A percentile compares a stretch with the other conserved stretches of the same genome.
Evolutionary conservation across 2,888 invertebrate species (phyloP).

Genomic region (Tinea trinotella): DNA sequence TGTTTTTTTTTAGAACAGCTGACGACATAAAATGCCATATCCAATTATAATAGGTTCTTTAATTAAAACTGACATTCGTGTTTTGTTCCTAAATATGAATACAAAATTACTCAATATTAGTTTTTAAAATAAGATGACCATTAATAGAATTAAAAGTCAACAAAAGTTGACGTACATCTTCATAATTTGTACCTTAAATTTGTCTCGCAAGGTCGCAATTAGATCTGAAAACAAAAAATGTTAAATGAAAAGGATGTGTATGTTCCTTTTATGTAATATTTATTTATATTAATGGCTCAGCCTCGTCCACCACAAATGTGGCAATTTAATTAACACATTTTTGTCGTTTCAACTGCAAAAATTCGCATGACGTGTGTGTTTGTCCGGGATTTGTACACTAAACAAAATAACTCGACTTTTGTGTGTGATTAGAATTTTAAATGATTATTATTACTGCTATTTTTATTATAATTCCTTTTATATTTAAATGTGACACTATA

Average conservation of each 20-base stretch:
- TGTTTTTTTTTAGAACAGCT: too few relatives aligned
- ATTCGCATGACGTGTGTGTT: not conserved
- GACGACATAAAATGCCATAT: too few relatives aligned
- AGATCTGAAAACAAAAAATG: not conserved
- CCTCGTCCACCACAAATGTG: slow-evolving; percentile 22
- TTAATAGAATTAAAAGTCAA: not conserved
- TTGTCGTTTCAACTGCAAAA: slow-evolving; percentile 17
- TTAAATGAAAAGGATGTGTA: not conserved
- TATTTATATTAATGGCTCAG: slow-evolving; percentile 47
- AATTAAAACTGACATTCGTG: too few relatives aligned
- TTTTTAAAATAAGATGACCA: not conserved
- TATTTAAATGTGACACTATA: too few relatives aligned
- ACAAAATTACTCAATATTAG: too few relatives aligned
- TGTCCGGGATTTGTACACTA: not conserved
- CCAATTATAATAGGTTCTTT: too few relatives aligned
- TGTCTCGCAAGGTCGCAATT: slow-evolving; percentile 1
- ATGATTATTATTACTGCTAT: not conserved
- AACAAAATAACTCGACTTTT: not conserved
- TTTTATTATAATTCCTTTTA: not conserved
- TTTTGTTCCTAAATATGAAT: too few relatives aligned
- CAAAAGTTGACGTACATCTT: slow-evolving; percentile 1
- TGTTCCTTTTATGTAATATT: slow-evolving; percentile 35
- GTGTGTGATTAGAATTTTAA: slow-evolving; percentile 6
- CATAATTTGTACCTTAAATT: slow-evolving; percentile 3
- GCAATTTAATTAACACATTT: slow-evolving; percentile 20